Evolutionary conservation across 2,797 vertebrate genomes (phyloP).

Genomic region (Crenuchus spilurus): DNA sequence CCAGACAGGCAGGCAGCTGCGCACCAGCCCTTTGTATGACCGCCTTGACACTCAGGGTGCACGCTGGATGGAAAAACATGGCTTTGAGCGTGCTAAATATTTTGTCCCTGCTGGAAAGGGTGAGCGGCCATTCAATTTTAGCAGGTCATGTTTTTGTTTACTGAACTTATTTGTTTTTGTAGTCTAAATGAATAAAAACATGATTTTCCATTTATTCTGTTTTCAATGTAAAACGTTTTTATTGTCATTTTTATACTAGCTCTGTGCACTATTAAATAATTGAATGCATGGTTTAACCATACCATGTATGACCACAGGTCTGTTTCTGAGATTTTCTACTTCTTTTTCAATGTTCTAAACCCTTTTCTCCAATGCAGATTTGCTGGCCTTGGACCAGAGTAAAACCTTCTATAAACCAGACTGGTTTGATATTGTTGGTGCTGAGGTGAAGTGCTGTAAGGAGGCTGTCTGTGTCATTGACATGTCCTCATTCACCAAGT

Average conservation of each 20-base stretch:
- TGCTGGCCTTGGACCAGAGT: constrained; percentile 93
- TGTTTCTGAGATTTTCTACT: background rate
- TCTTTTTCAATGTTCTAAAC: too few relatives aligned
- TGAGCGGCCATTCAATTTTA: constrained; percentile 58
- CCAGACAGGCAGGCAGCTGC: constrained; percentile 94
- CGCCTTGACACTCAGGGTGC: constrained; percentile 95
- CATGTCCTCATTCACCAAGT: constrained; percentile 99
- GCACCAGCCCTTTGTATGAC: constrained; percentile 95
- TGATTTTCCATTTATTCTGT: background rate
- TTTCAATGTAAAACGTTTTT: background rate
- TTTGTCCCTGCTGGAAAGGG: constrained; percentile 94
- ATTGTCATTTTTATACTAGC: background rate
- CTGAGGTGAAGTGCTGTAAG: constrained; percentile 97
- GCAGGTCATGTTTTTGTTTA: background rate
- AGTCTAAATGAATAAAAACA: background rate
- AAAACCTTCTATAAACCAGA: constrained; percentile 99
- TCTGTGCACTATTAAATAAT: too few relatives aligned
- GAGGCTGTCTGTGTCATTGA: constrained; percentile 97
- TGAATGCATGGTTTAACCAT: too few relatives aligned
- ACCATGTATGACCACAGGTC: too few relatives aligned
- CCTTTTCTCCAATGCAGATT: constrained; percentile 73
- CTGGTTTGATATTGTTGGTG: constrained; percentile 97
- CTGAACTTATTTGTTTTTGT: background rate
- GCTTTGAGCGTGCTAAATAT: constrained; percentile 96
- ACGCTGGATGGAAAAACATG: constrained; percentile 98